These are phyloP conservation scores for Pristionchus exspectatus DNA, from an alignment of 2,888 invertebrate genomes.

Conservation along the genomic window DNA sequence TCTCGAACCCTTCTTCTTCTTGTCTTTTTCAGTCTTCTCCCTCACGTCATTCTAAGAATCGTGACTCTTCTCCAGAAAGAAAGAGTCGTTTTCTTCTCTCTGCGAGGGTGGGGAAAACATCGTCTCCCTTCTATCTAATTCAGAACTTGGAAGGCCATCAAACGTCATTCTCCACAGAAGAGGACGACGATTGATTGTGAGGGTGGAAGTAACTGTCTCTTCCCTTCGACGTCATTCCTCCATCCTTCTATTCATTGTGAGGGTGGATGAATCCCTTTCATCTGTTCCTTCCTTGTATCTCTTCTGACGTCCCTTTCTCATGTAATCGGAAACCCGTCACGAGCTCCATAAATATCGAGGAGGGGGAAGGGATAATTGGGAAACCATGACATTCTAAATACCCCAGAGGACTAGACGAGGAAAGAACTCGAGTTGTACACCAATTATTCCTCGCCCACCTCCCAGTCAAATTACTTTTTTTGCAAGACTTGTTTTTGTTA, in stretches of 20 bases:
- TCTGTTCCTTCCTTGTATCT: conserved; percentile 2
- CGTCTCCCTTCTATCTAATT: neutral
- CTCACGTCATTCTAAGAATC: conserved; percentile 18
- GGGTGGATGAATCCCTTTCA: neutral
- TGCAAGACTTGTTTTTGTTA: neutral
- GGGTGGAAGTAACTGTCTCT: neutral
- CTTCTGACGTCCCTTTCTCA: conserved; percentile 15
- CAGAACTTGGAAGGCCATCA: neutral
- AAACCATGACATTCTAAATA: conserved; percentile 7
- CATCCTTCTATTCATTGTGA: conserved; percentile 5
- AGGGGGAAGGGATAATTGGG: conserved; percentile 1
- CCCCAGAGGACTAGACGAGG: neutral
- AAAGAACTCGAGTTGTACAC: neutral
- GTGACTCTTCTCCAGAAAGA: conserved; percentile 27
- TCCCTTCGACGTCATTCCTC: neutral
- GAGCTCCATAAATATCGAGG: neutral
- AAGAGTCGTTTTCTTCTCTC: neutral
- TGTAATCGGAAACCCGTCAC: conserved; percentile 2
- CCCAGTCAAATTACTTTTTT: neutral
- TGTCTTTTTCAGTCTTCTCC: neutral
- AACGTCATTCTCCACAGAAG: neutral
- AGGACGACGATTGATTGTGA: neutral
- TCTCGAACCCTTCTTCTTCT: neutral
- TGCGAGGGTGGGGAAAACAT: conserved; percentile 11
- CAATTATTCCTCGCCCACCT: neutral